Conservation (phyloP, 2,797 vertebrate species). For the Poeciliopsis turneri region DNA sequence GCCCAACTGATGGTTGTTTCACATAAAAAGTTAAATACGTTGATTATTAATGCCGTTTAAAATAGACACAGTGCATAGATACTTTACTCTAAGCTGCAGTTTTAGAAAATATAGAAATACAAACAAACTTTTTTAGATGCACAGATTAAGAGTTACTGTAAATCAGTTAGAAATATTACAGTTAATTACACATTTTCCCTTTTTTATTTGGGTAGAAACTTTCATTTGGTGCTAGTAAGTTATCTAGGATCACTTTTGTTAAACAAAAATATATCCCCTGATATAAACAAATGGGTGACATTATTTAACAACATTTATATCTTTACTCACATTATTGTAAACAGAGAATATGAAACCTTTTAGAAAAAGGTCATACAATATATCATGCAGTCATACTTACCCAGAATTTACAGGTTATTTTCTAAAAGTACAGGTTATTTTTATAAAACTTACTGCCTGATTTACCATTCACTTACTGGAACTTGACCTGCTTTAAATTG, state of each 20-base stretch:
- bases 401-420: neutral
- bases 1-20: constrained; percentile 16
- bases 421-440: neutral
- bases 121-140: constrained; percentile 38
- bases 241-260: constrained; percentile 12
- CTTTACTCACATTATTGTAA: constrained; percentile 24
- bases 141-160: constrained; percentile 32
- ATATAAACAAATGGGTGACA: neutral
- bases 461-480: neutral
- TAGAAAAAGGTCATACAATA: constrained; percentile 25
- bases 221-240: constrained; percentile 43
- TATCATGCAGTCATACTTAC: neutral
- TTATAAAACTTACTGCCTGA: no score
- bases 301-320: constrained; percentile 20
- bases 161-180: constrained; percentile 22
- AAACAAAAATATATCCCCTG: constrained; percentile 18
- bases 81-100: constrained; percentile 51
- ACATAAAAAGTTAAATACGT: constrained; percentile 28
- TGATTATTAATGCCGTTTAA: constrained; percentile 43
- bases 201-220: constrained; percentile 24
- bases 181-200: constrained; percentile 13
- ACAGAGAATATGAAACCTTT: constrained; percentile 34
- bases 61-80: constrained; percentile 45
- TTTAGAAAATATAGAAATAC: constrained; percentile 36
- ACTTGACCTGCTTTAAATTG: neutral